These are phyloP conservation scores for Actinia equina DNA, from an alignment of 64 coral and sea anemone genomes.

Conservation along the genomic window DNA sequence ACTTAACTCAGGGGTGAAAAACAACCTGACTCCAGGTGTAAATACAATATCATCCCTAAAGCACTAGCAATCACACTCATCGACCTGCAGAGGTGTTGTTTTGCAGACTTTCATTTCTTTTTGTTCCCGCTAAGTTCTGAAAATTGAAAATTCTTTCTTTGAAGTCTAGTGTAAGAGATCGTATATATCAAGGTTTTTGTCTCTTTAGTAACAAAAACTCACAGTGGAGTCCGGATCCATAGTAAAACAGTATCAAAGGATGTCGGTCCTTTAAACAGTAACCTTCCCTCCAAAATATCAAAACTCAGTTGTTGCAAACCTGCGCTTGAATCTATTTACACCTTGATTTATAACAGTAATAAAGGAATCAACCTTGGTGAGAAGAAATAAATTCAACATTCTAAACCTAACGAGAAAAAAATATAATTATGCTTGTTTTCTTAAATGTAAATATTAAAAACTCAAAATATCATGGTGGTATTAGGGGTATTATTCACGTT, in stretches of 20 bases:
- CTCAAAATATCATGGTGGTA: no score
- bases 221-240: neutral
- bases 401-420: no score
- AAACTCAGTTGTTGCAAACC: neutral
- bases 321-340: neutral
- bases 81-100: constrained; percentile 11
- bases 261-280: neutral
- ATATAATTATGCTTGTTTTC: no score
- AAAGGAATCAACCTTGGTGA: no score
- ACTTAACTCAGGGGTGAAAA: neutral
- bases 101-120: neutral
- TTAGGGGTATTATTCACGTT: no score
- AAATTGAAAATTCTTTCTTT: neutral
- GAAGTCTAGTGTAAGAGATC: neutral
- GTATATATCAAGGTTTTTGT: neutral
- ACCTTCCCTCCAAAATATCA: neutral
- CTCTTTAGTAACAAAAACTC: neutral
- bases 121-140: neutral
- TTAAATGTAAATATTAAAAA: no score
- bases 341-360: neutral
- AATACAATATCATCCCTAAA: neutral
- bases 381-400: no score
- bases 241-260: neutral
- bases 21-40: neutral
- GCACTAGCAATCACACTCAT: neutral